Base-by-base conservation (phyloP, 2,797 vertebrate genomes). In the Rhinophrynus dorsalis region DNA sequence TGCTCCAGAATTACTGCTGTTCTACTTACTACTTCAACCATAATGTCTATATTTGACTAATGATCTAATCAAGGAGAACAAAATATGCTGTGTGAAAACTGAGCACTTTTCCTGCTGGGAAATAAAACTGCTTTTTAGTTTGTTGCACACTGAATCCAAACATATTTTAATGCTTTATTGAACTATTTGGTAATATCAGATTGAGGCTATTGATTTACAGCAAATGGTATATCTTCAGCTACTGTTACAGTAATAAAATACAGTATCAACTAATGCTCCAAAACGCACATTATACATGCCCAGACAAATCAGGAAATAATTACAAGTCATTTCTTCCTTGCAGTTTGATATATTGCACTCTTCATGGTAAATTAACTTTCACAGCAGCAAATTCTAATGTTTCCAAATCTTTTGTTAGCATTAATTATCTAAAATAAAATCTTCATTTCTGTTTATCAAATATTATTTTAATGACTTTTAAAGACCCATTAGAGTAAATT, bases 191-290 rank as follows among this genome's bases (percentile, higher is more conserved):
- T 71, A 15, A 63, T 56, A 71, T 71, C 68, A 71, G 60, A 32
- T 64, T 48, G 60, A 42, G 40, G 61, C 52, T 72, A 72, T 65
- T 51, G 69, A 72, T 72, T 71, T 65, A 38, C 61, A 23, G 20
- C 69, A 72, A 54, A 72, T 72, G 54, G 54, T 32, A 23, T 42
- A 56, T 72, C 62, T 65, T 56, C 27, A 72, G 52, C 69, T 72
- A 42, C 24, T 51, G 54, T 72, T 72, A 65, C 68, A 17, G 61
- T 65, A 72, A 72, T 26, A 58, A 51, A 59, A 72, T 72, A 65
- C 61, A 52, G 44, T 72, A 57, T 12, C 54, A 64, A 18, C 35
- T 2, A 45, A 1, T 40, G 42, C 35, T 71, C 57, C 37, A 54
- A 47, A 58, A 64, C 60, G 45, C 18, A 32, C 29, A 35, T 61